Conservation (phyloP, 2,888 invertebrate genomes). For the Patella ulyssiponensis region DNA sequence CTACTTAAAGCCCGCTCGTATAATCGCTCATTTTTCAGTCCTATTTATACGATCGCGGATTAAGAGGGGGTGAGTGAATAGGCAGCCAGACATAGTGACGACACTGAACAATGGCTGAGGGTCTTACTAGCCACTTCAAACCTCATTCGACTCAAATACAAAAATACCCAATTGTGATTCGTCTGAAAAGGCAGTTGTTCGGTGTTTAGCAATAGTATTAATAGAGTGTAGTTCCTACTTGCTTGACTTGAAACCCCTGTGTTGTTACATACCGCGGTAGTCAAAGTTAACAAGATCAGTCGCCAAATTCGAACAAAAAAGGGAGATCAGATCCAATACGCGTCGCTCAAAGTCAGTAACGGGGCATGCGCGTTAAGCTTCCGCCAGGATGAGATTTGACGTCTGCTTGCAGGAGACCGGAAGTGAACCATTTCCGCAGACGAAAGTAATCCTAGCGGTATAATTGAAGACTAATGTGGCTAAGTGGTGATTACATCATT, state of each 20-base stretch:
- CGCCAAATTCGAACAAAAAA: conserved; percentile 6
- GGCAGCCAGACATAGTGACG: conserved; percentile 51
- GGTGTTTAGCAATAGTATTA: conserved; percentile 18
- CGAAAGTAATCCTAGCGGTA: not conserved
- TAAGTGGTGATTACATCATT: not conserved
- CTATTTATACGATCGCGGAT: conserved; percentile 55
- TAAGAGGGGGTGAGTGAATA: conserved; percentile 41
- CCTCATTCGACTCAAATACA: conserved; percentile 30
- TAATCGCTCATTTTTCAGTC: conserved; percentile 44
- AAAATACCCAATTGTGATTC: conserved; percentile 28
- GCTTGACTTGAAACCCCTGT: not conserved
- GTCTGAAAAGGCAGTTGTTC: conserved; percentile 21
- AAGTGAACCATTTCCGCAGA: not conserved
- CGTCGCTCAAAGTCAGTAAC: too few relatives aligned
- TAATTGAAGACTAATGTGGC: not conserved
- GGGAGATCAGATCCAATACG: too few relatives aligned
- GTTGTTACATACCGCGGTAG: conserved; percentile 20
- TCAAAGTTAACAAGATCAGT: conserved; percentile 19
- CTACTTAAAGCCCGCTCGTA: conserved; percentile 31
- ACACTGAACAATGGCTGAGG: conserved; percentile 40
- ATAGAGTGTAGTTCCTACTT: conserved; percentile 23
- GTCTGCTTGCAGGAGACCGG: conserved; percentile 1
- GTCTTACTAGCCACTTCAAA: conserved; percentile 24
- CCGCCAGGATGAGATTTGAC: not conserved
- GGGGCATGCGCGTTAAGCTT: not conserved